These are phyloP conservation scores for Lepus timidus DNA, from an alignment of 2,113 vertebrate genomes.

Conservation along the genomic window DNA sequence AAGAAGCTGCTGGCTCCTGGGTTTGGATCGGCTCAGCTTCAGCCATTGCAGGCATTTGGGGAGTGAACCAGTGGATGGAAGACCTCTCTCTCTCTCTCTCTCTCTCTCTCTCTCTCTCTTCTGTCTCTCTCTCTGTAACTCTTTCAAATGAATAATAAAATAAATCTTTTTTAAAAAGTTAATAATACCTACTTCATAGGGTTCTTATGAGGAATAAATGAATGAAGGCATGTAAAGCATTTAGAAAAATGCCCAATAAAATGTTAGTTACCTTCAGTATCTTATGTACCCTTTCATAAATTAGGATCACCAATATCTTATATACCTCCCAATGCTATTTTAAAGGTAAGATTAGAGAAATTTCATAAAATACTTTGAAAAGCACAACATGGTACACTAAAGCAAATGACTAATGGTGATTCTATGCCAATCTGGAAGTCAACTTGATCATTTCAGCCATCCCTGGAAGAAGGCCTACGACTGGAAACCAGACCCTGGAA, in stretches of 20 bases:
- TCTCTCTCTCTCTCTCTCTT: no score
- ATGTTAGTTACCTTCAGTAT: background rate
- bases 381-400: background rate
- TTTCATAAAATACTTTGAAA: background rate
- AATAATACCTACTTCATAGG: background rate
- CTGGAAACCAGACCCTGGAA: background rate
- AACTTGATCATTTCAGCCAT: background rate
- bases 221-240: background rate
- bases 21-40: no score
- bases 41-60: no score
- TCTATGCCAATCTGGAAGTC: background rate
- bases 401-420: background rate
- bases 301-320: background rate
- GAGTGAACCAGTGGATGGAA: no score
- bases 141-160: no score
- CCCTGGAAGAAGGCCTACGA: background rate
- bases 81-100: no score
- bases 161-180: background rate
- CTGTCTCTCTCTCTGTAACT: no score
- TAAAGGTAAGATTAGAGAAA: slow-evolving; percentile 35
- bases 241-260: slow-evolving; percentile 43
- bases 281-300: slow-evolving; percentile 2
- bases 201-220: slow-evolving; percentile 26
- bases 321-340: background rate
- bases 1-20: no score